Base-by-base conservation (phyloP, 2,888 invertebrate species). In the Gymnoscelis rufifasciata region DNA sequence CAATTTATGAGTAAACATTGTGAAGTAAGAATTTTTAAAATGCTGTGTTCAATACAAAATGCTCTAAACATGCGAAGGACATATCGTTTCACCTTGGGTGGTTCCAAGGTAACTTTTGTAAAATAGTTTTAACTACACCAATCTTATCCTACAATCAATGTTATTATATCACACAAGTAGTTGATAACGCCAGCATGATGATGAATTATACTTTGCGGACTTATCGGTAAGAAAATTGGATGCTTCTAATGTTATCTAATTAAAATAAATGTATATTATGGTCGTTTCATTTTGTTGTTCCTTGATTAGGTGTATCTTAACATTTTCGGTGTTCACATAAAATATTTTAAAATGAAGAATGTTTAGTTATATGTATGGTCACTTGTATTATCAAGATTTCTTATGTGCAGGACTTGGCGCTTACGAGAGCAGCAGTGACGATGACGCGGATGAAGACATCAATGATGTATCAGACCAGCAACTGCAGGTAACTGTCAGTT, bases 351-450 rank as follows among this genome's bases (percentile, higher is more conserved):
- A n/a, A n/a, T n/a, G n/a, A n/a, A n/a, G n/a, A n/a, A n/a, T n/a
- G n/a, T n/a, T n/a, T n/a, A n/a, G 19, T 19, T 19, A 3, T 19
- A 19, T 19, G 19, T 8, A 31, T 13, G 13, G 33, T 5, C 10
- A 14, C 33, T n/a, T n/a, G 1, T 45, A 31, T 15, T 56, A 58
- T 50, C 60, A 48, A 53, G 42, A 27, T 48, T 50, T 56, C 52
- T 27, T 59, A 63, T 82, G 76, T 81, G 78, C 91, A 94, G 95
- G 95, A 72, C 91, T 96, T 89, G 95, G 94, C 73, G 95, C 93
- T 60, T 95, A 95, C 82, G 95, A 92, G 68, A 93, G 93, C 76
- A 93, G 93, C 78, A 93, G 92, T 60, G 92, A 91, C 41, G 91
- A 89, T 56, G 83, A 71, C 8, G 79, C 72, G 6, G 90, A 87